A percentile compares a stretch with the other conserved stretches of the same genome.
Conservation (phyloP, 2,797 vertebrate genomes). For the Miichthys miiuy region DNA sequence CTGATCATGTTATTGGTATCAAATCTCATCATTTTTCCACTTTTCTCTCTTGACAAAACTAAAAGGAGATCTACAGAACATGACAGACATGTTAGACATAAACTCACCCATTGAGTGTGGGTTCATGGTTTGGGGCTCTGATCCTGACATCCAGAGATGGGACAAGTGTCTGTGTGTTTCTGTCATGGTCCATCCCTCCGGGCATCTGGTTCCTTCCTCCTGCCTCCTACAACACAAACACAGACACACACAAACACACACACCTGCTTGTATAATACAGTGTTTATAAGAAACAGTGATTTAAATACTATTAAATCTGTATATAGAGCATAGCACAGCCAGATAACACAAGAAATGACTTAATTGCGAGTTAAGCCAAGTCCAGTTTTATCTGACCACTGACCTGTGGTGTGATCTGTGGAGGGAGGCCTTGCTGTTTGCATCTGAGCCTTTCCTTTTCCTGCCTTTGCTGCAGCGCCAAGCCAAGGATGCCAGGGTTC, state of each 20-base stretch:
- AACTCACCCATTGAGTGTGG: slow-evolving; percentile 94
- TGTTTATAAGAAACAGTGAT: not conserved
- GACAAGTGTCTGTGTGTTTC: slow-evolving; percentile 88
- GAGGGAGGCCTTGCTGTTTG: slow-evolving; percentile 93
- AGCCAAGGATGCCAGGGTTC: slow-evolving; percentile 66
- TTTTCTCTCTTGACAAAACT: not conserved
- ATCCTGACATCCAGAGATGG: slow-evolving; percentile 93
- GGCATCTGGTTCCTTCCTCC: slow-evolving; percentile 90
- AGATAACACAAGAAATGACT: not conserved
- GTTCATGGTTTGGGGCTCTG: slow-evolving; percentile 92
- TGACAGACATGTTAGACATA: not conserved
- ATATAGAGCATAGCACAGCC: not conserved
- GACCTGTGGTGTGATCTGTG: slow-evolving; percentile 91
- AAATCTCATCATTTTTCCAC: not conserved
- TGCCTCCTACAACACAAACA: slow-evolving; percentile 64
- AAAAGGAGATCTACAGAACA: not conserved
- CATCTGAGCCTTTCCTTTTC: slow-evolving; percentile 92
- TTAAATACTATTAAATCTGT: not conserved
- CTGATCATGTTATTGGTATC: no score
- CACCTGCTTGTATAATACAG: not conserved
- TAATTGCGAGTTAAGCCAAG: not conserved
- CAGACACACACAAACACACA: slow-evolving; percentile 11
- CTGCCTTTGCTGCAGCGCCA: slow-evolving; percentile 89
- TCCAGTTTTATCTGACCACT: slow-evolving; percentile 77
- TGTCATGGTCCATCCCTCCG: slow-evolving; percentile 91